These are phyloP conservation scores for Potorous gilbertii DNA, from an alignment of 2,797 vertebrate genomes.

Conservation along the genomic window DNA sequence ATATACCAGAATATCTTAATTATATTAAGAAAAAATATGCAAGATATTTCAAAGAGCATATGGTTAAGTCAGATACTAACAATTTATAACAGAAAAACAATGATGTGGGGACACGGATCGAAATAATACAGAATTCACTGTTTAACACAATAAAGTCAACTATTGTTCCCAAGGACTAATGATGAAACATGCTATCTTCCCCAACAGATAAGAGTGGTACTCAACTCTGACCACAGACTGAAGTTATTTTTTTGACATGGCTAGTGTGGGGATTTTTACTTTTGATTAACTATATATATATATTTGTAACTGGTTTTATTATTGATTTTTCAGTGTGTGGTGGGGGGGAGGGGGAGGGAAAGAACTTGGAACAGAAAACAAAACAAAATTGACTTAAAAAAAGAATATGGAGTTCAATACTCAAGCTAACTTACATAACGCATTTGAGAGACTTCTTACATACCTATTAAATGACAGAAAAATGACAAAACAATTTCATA, in stretches of 20 bases:
- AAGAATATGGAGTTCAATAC: not conserved
- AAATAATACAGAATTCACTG: not conserved
- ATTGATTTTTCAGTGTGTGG: not conserved
- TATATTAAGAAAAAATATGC: not conserved
- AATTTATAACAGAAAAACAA: not conserved
- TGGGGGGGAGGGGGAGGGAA: not conserved
- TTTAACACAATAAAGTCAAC: not conserved
- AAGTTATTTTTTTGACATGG: not conserved
- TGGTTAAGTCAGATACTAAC: not conserved
- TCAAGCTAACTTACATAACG: not conserved
- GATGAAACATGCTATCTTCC: not conserved
- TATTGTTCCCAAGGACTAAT: not conserved
- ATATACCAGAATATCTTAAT: not conserved
- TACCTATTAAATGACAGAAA: not conserved
- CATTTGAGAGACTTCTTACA: not conserved
- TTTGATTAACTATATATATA: not conserved
- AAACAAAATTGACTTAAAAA: not conserved
- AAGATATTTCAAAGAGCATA: not conserved
- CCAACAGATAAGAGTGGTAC: not conserved
- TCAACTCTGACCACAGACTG: not conserved
- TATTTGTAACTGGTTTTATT: not conserved
- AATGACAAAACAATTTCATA: not conserved
- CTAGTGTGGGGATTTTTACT: not conserved
- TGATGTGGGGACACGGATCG: not conserved
- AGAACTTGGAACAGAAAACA: not conserved